Percentiles rank a stretch among this genome's conserved stretches.
phyloP scores from a whole-genome alignment of 2,797 vertebrate species.

The Eulemur coronatus region DNA sequence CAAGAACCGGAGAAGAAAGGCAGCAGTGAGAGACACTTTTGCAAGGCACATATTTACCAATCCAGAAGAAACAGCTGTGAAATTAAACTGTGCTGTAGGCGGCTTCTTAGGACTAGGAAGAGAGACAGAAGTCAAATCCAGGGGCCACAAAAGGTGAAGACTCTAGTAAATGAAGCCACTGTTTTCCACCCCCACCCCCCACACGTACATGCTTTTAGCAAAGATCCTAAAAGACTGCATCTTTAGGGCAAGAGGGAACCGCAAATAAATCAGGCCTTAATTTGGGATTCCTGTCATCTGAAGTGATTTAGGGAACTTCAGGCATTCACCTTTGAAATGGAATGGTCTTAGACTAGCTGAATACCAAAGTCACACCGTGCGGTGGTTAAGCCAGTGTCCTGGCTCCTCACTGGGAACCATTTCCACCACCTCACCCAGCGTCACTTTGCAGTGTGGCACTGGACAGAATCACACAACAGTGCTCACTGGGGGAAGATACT shows the following conservation, averaged over 20 bases:
- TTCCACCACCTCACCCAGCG: neutral
- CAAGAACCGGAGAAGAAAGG: neutral
- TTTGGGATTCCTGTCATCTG: neutral
- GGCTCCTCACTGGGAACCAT: neutral
- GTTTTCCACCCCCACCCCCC: rapidly evolving
- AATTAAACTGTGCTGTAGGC: neutral
- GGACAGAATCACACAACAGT: neutral
- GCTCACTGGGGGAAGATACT: neutral
- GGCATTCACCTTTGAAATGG: neutral
- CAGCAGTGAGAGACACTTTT: neutral
- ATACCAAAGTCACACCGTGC: neutral
- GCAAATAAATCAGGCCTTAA: neutral
- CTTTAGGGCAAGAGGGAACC: neutral
- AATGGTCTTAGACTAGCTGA: neutral
- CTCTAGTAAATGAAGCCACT: neutral
- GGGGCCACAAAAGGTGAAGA: neutral
- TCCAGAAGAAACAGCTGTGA: neutral
- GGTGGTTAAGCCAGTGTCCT: rapidly evolving
- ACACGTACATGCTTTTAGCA: neutral
- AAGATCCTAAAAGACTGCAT: neutral
- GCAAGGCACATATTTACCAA: neutral
- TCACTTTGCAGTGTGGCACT: neutral
- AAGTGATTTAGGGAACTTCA: neutral
- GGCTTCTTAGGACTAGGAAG: neutral
- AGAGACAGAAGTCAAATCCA: neutral